Base-by-base conservation (phyloP, 2,888 invertebrate genomes). In the Ernsta delagoae region DNA sequence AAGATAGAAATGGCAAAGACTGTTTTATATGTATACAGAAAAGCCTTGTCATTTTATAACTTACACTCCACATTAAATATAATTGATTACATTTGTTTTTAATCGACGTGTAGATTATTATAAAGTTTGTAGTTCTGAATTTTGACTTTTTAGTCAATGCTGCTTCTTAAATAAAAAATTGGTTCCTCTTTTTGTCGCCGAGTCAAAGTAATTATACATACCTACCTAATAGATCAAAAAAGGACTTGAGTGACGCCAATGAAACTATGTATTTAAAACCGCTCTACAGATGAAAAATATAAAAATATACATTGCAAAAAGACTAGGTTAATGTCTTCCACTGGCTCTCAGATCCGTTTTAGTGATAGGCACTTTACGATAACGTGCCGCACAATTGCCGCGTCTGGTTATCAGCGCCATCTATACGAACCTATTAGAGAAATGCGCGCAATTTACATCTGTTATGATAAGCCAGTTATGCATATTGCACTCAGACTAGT, bases 391-490 rank as follows among this genome's bases (percentile, higher is more conserved):
- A 59, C 67, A 67, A 65, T 36, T 69, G 68, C 16, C 75, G 62
- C 72, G 59, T 79, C 77, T 77, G 68, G 59, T 74, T 73, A 77
- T 83, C 83, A 68, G 7, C 12, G 68, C 57, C 48, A 68, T 87
- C 86, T 24, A 24, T 83, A 75, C 73, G 71, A 70, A 71, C 78
- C 80, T 85, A 86, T 88, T 87, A 87, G 83, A 83, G 83, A 86
- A 86, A 85, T 84, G 85, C 78, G 77, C 75, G 83, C 84, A 87
- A 87, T 87, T 87, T 86, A 82, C 85, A 84, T 87, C 83, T 81
- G 82, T 86, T 88, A 88, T 85, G 86, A 85, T 87, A 87, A 65
- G 70, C 69, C 65, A 82, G 83, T 83, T 83, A 85, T 81, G 86
- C 84, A 85, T 86, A 86, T 83, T 88, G 86, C 86, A 83, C 83